Evolutionary conservation across 2,888 invertebrate genomes (phyloP).

Genomic region (Orchesellides sinensis): DNA sequence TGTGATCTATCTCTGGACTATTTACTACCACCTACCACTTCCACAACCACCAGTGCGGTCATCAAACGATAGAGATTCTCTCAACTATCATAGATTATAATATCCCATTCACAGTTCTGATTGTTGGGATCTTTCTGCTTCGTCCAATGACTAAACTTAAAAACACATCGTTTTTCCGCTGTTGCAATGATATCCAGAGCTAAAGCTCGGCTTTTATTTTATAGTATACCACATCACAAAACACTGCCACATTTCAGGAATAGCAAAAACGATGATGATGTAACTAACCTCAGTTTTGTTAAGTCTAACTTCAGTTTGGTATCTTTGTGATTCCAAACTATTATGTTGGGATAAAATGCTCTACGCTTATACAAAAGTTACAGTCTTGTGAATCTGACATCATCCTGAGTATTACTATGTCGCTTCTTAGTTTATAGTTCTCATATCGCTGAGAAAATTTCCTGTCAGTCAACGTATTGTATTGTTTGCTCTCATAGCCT

Average conservation of each 20-base stretch:
- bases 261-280: background rate
- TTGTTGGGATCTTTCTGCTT: background rate
- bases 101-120: background rate
- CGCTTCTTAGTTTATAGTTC: constrained; percentile 1
- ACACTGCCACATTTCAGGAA: background rate
- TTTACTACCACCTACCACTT: too few relatives aligned
- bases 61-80: background rate
- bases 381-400: background rate
- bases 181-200: background rate
- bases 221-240: too few relatives aligned
- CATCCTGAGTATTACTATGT: background rate
- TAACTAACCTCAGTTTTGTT: too few relatives aligned
- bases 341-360: background rate
- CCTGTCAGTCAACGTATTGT: constrained; percentile 22
- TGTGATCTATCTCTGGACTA: too few relatives aligned
- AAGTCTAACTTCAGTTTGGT: too few relatives aligned
- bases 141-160: background rate
- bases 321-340: background rate
- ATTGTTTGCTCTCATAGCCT: background rate
- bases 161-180: background rate
- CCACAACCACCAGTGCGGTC: too few relatives aligned
- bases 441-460: constrained; percentile 45
- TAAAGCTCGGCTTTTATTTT: too few relatives aligned
- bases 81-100: background rate
- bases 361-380: background rate